Evolutionary conservation across 2,888 invertebrate species (phyloP).

Genomic region (Gasteruption jaculator): DNA sequence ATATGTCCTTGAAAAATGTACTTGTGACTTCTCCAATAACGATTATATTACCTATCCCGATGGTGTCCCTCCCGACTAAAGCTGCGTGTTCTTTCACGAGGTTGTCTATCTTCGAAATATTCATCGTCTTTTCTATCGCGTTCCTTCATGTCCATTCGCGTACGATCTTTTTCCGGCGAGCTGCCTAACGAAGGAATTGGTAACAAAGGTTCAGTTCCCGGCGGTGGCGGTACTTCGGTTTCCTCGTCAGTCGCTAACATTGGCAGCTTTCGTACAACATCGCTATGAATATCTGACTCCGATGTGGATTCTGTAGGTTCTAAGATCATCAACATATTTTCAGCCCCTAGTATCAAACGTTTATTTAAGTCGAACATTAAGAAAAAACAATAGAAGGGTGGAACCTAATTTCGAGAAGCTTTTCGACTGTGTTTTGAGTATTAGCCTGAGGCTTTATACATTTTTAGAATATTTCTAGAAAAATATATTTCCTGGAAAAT

Average conservation of each 20-base stretch:
- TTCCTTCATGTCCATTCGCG: constrained; percentile 25
- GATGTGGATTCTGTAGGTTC: constrained; percentile 32
- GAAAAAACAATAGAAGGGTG: too few relatives aligned
- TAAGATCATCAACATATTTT: too few relatives aligned
- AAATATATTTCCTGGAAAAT: too few relatives aligned
- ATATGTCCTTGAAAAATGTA: too few relatives aligned
- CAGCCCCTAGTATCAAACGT: too few relatives aligned
- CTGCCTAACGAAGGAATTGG: constrained; percentile 41
- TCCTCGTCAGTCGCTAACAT: constrained; percentile 40
- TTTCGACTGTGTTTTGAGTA: too few relatives aligned
- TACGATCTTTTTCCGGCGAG: constrained; percentile 32
- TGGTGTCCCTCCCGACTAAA: constrained; percentile 46
- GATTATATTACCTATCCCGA: constrained; percentile 47
- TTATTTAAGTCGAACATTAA: too few relatives aligned
- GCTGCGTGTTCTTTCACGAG: constrained; percentile 42
- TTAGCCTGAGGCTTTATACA: too few relatives aligned
- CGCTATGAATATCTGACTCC: constrained; percentile 34
- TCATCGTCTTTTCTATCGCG: constrained; percentile 39
- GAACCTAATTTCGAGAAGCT: too few relatives aligned
- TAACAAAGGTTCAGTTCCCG: constrained; percentile 46
- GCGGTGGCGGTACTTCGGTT: constrained; percentile 45
- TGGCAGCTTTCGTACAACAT: constrained; percentile 34
- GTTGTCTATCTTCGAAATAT: constrained; percentile 38
- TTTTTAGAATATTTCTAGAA: too few relatives aligned
- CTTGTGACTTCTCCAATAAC: too few relatives aligned